Evolutionary conservation across 2,888 invertebrate species (phyloP).

Genomic region (Meteorus cinctellus): DNA sequence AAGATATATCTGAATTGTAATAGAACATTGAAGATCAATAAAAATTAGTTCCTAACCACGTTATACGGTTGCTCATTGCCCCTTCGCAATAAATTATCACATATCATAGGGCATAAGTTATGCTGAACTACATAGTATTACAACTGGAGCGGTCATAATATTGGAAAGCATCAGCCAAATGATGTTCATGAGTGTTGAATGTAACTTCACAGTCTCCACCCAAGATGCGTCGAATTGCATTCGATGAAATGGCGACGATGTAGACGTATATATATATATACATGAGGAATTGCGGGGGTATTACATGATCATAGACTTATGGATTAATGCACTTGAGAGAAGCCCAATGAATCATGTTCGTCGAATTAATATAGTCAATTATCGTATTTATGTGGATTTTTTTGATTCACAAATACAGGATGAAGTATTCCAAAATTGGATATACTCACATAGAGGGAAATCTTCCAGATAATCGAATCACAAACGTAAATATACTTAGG

Average conservation of each 20-base stretch:
- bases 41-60: not conserved
- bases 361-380: not conserved
- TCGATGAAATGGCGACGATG: too few species aligned
- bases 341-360: not conserved
- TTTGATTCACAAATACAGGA: not conserved
- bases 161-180: too few species aligned
- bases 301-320: not conserved
- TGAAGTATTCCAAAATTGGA: not conserved
- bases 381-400: not conserved
- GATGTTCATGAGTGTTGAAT: too few species aligned
- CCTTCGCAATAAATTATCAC: too few species aligned
- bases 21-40: not conserved
- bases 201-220: too few species aligned
- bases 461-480: slow-evolving; percentile 1
- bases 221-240: too few species aligned
- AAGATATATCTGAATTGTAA: slow-evolving; percentile 2
- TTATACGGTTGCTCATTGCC: not conserved
- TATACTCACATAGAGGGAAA: not conserved
- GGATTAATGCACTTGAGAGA: not conserved
- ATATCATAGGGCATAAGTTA: too few species aligned
- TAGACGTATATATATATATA: too few species aligned
- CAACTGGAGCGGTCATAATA: too few species aligned
- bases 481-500: slow-evolving; percentile 57
- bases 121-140: too few species aligned
- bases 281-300: too few species aligned